Conservation (phyloP, 1,140 invertebrate genomes). For the Dinoponera quadriceps region DNA sequence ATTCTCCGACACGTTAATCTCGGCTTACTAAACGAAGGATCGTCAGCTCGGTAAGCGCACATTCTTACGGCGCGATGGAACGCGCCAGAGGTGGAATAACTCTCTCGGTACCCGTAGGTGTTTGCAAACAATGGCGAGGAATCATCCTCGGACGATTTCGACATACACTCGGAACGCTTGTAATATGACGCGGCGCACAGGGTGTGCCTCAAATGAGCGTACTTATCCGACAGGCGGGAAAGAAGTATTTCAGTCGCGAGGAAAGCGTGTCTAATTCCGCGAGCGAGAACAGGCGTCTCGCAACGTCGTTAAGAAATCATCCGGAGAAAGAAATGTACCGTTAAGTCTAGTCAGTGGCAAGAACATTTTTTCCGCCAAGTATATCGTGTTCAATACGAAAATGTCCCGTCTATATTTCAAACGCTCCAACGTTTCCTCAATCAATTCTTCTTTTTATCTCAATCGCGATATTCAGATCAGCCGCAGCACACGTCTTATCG, state of each 20-base stretch:
- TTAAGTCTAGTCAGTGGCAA: neutral
- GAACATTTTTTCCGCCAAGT: too few species aligned
- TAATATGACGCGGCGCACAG: conserved; percentile 63
- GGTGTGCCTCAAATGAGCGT: conserved; percentile 65
- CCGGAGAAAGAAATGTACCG: neutral
- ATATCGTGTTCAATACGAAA: neutral
- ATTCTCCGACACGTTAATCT: conserved; percentile 46
- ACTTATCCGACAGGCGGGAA: conserved; percentile 21
- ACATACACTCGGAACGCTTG: conserved; percentile 61
- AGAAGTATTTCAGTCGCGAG: conserved; percentile 19
- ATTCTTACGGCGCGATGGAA: conserved; percentile 28
- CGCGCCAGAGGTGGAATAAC: conserved; percentile 52
- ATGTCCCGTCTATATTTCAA: too few species aligned
- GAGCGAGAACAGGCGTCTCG: conserved; percentile 3
- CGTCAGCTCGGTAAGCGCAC: conserved; percentile 19
- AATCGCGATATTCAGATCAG: too few species aligned
- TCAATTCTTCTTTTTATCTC: too few species aligned
- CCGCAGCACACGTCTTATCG: too few species aligned
- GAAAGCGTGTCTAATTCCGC: conserved; percentile 33
- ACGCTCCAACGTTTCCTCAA: too few species aligned
- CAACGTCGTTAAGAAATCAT: neutral
- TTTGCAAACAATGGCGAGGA: conserved; percentile 72
- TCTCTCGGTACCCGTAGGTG: conserved; percentile 61
- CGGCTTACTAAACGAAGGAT: conserved; percentile 45
- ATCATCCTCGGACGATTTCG: conserved; percentile 69